Conservation (phyloP, 2,797 vertebrate species). For the Enteromius mattozi region DNA sequence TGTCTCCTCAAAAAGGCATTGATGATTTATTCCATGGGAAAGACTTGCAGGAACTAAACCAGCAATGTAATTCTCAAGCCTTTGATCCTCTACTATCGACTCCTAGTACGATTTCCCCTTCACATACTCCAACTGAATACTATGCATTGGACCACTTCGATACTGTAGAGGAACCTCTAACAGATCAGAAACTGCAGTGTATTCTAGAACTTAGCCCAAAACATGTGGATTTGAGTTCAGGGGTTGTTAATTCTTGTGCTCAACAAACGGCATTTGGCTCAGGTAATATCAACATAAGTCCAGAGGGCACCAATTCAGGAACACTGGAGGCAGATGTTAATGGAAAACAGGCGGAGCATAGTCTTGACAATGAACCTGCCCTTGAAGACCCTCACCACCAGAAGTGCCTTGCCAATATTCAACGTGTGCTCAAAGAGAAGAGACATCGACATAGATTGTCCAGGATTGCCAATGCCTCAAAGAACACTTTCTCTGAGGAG, state of each 20-base stretch:
- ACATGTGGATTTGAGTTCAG: constrained; percentile 37
- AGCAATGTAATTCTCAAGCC: constrained; percentile 62
- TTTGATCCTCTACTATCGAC: constrained; percentile 67
- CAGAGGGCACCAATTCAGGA: constrained; percentile 64
- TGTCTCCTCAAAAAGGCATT: constrained; percentile 72
- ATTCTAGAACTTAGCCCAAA: constrained; percentile 61
- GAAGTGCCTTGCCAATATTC: constrained; percentile 92
- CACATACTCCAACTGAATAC: constrained; percentile 68
- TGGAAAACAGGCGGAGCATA: constrained; percentile 48
- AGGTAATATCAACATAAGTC: neutral
- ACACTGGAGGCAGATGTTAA: constrained; percentile 66
- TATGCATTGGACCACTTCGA: constrained; percentile 62
- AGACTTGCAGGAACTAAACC: constrained; percentile 65
- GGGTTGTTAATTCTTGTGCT: neutral
- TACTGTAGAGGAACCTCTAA: constrained; percentile 57
- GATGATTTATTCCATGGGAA: constrained; percentile 62
- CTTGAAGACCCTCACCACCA: constrained; percentile 65
- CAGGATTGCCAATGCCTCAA: constrained; percentile 84
- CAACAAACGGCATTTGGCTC: neutral
- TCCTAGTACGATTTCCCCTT: constrained; percentile 61
- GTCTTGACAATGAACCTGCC: constrained; percentile 43
- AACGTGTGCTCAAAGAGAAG: constrained; percentile 91
- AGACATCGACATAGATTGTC: constrained; percentile 84
- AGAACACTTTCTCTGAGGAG: constrained; percentile 82
- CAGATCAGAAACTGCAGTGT: constrained; percentile 59